A percentile compares a stretch with the other conserved stretches of the same genome.
phyloP scores from a whole-genome alignment of 2,888 invertebrate genomes.

The Lacanobia oleracea region DNA sequence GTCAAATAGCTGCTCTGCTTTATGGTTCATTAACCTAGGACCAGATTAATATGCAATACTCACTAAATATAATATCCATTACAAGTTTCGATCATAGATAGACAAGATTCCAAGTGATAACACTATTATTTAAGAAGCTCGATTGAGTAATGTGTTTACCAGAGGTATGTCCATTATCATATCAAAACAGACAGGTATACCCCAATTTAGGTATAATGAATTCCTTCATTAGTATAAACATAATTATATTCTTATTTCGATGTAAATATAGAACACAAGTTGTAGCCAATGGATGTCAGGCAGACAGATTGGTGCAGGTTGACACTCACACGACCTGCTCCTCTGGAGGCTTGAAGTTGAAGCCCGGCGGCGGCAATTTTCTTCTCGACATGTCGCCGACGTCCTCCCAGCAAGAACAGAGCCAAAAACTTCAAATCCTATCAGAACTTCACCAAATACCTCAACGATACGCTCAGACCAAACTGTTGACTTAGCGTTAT shows the following conservation, averaged over 20 bases:
- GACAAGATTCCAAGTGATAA: not conserved
- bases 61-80: not conserved
- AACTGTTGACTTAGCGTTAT: conserved; percentile 63
- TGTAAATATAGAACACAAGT: conserved; percentile 44
- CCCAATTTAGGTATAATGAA: conserved; percentile 10
- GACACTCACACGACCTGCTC: conserved; percentile 85
- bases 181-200: conserved; percentile 16
- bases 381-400: conserved; percentile 80
- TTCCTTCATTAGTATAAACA: conserved; percentile 15
- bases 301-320: conserved; percentile 35
- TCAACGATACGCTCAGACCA: conserved; percentile 60
- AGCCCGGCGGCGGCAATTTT: conserved; percentile 80
- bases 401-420: conserved; percentile 43
- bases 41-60: not conserved
- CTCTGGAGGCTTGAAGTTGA: conserved; percentile 79
- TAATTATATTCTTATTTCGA: conserved; percentile 30
- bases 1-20: not conserved
- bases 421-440: conserved; percentile 49
- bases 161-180: not conserved
- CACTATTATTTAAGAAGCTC: not conserved
- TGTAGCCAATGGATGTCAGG: conserved; percentile 33
- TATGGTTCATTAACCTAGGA: not conserved
- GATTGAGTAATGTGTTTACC: not conserved
- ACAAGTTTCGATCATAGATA: not conserved
- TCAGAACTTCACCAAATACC: conserved; percentile 57